A percentile compares a stretch with the other conserved stretches of the same genome.
Conservation (phyloP, 1,140 invertebrate species). For the Campoletis sonorensis region DNA sequence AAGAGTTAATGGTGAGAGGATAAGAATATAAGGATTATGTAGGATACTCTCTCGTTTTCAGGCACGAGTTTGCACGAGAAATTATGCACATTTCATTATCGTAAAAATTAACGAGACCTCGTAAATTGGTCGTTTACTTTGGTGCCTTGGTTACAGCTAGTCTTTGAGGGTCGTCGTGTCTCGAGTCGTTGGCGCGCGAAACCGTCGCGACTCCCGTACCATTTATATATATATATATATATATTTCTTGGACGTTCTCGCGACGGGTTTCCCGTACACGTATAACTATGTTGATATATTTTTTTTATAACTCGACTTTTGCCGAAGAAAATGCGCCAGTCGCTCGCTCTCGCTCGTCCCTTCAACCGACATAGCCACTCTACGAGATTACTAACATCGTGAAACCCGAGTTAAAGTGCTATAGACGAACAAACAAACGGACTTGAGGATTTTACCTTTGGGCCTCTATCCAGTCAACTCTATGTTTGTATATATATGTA, state of each 20-base stretch:
- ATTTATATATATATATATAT: slow-evolving; percentile 5
- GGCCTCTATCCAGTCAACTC: background rate
- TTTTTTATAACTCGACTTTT: slow-evolving; percentile 25
- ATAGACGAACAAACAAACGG: slow-evolving; percentile 40
- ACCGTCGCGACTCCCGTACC: slow-evolving; percentile 30
- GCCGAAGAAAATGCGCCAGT: slow-evolving; percentile 17
- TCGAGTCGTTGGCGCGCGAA: slow-evolving; percentile 29
- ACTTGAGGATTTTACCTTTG: slow-evolving; percentile 30
- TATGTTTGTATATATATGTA: background rate
- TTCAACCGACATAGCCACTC: slow-evolving; percentile 53
- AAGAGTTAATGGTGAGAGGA: slow-evolving; percentile 14
- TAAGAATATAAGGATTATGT: slow-evolving; percentile 18
- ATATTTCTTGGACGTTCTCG: background rate
- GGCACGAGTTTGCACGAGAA: slow-evolving; percentile 31
- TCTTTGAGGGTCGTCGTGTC: slow-evolving; percentile 2
- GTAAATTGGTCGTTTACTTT: slow-evolving; percentile 54
- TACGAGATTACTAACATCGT: slow-evolving; percentile 58
- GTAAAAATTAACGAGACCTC: slow-evolving; percentile 50
- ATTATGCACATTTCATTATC: slow-evolving; percentile 62
- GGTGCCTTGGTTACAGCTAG: slow-evolving; percentile 20
- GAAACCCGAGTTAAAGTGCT: slow-evolving; percentile 41
- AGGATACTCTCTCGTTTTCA: background rate
- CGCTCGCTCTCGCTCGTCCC: background rate
- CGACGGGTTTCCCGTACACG: too few species aligned
- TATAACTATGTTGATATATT: background rate